Percentiles rank a stretch among this genome's conserved stretches.
Conservation (phyloP, 2,888 invertebrate species). For the Zygothrica quintamaculata region DNA sequence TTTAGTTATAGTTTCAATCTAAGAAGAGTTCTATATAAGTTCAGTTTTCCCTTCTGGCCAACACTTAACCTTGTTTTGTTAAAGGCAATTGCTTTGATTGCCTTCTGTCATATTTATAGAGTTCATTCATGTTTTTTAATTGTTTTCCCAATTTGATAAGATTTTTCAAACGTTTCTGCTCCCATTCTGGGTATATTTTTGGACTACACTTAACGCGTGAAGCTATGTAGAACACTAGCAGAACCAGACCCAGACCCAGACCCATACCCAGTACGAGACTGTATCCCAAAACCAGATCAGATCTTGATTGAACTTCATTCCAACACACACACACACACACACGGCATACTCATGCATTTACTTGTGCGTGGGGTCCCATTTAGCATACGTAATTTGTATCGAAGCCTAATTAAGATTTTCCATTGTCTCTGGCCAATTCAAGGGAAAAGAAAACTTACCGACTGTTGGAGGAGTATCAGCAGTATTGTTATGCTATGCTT, state of each 20-base stretch:
- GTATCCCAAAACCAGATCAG: slow-evolving; percentile 8
- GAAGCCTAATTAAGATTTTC: slow-evolving; percentile 64
- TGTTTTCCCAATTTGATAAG: too few species aligned
- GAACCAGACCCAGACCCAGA: slow-evolving; percentile 30
- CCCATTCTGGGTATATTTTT: neutral
- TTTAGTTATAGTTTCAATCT: too few species aligned
- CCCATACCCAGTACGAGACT: slow-evolving; percentile 16
- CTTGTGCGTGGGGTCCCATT: slow-evolving; percentile 47
- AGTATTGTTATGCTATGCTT: slow-evolving; percentile 64
- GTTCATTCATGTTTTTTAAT: slow-evolving; percentile 27
- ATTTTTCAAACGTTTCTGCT: neutral
- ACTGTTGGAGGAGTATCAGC: too few species aligned
- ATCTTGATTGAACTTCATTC: slow-evolving; percentile 22
- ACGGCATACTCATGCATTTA: slow-evolving; percentile 33
- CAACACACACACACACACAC: slow-evolving; percentile 14
- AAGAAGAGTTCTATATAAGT: too few species aligned
- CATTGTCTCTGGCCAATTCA: slow-evolving; percentile 48
- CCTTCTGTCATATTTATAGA: slow-evolving; percentile 43
- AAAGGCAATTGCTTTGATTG: too few species aligned
- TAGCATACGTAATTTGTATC: slow-evolving; percentile 63
- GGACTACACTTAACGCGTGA: slow-evolving; percentile 25
- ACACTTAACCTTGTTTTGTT: too few species aligned
- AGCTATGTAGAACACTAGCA: slow-evolving; percentile 27
- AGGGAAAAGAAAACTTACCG: slow-evolving; percentile 53
- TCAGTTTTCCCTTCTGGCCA: too few species aligned